Evolutionary conservation across 2,113 vertebrate genomes (phyloP), one percentile per base, ranked within the genome.

Genomic region (Triplophysa dalaica): DNA sequence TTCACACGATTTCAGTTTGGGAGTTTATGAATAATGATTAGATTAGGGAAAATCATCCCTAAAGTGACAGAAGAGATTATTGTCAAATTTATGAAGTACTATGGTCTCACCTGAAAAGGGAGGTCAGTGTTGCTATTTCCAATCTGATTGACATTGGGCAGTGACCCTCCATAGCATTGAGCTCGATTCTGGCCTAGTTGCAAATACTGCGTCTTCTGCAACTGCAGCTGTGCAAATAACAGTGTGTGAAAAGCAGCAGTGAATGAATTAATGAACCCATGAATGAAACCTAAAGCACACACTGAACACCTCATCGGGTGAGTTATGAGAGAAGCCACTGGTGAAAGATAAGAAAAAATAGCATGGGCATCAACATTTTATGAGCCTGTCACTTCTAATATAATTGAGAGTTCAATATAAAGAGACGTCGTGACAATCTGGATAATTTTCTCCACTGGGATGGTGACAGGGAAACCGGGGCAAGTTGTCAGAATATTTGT

Each of bases 91-190:
- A 79, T 83, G 88, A 85, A 91, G 86, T 89, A 85, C 90, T 91
- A 89, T 87, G 87, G 87, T 91, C 95, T 96, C 92, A 99, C 97
- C 98, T 99, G 98, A 93, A 99, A 99, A 88, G 98, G 93, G 88
- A 99, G 94, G 90, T 99, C 97, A 94, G 95, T 94, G 84, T 93
- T 93, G 91, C 96, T 93, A 91, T 94, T 98, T 86, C 97, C 98
- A 85, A 99, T 96, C 94, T 99, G 98, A 89, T 99, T 99, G 91
- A 99, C 98, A 82, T 99, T 99, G 93, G 98, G 98, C 92, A 99
- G 91, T 70, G 98, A 99, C 74, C 98, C 98, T 65, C 98, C 98
- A 0, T 99, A 99, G 95, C 95, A 98, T 92, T 99, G 98, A 92
- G 95, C 96, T 78, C 97, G 97, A 88, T 94, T 97, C 83, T 98